Conservation (phyloP, 64 coral and sea anemone species). For the Montipora efflorescens region DNA sequence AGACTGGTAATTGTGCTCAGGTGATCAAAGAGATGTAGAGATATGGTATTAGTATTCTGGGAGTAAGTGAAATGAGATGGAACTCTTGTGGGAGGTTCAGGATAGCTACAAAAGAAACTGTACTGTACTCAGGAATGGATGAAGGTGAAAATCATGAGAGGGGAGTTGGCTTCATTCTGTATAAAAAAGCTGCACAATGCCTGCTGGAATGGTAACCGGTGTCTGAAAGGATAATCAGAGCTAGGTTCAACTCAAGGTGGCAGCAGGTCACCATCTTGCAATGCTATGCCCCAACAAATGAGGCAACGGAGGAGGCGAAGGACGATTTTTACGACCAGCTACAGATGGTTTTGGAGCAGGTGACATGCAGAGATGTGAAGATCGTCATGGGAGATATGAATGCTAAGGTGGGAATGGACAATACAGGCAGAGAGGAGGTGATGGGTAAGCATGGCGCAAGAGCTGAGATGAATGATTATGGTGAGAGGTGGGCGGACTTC, state of each 20-base stretch:
- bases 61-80: conserved; percentile 68
- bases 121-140: conserved; percentile 65
- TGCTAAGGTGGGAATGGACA: no score
- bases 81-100: conserved; percentile 32
- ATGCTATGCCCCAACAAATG: no score
- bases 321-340: background rate
- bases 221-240: background rate
- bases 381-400: no score
- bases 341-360: no score
- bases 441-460: background rate
- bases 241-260: conserved; percentile 24
- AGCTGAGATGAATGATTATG: background rate
- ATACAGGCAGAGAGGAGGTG: no score
- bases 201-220: conserved; percentile 27
- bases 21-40: conserved; percentile 23
- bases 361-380: no score
- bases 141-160: conserved; percentile 9
- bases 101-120: conserved; percentile 22
- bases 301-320: background rate
- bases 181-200: conserved; percentile 15
- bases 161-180: conserved; percentile 62
- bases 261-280: background rate
- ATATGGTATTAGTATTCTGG: conserved; percentile 39
- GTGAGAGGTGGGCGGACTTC: background rate
- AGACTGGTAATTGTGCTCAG: conserved; percentile 18